A percentile compares a stretch with the other conserved stretches of the same genome.
Conservation (phyloP, 2,888 invertebrate species). For the Parnassius orleans region DNA sequence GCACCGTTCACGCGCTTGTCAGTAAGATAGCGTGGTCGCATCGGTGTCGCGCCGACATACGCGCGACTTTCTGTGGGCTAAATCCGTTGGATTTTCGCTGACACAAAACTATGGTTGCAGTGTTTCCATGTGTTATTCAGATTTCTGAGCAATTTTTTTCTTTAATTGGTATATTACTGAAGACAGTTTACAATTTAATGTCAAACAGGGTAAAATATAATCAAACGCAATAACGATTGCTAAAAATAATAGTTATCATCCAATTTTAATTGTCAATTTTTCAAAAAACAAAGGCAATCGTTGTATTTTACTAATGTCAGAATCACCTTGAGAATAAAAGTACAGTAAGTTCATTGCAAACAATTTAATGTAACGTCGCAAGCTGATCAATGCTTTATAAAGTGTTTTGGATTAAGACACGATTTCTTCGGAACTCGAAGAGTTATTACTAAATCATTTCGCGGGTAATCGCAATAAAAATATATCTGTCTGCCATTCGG, state of each 20-base stretch:
- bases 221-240: neutral
- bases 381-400: conserved; percentile 51
- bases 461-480: neutral
- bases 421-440: conserved; percentile 30
- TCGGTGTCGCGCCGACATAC: conserved; percentile 23
- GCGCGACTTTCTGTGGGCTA: conserved; percentile 39
- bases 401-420: conserved; percentile 48
- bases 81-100: conserved; percentile 38
- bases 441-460: conserved; percentile 12
- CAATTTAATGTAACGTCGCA: conserved; percentile 65
- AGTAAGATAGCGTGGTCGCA: conserved; percentile 24
- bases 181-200: neutral
- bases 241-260: neutral
- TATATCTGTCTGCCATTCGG: too few species aligned
- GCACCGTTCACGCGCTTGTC: conserved; percentile 60
- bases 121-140: conserved; percentile 33
- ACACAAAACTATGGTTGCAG: conserved; percentile 37
- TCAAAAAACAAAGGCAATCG: neutral
- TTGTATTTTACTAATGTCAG: conserved; percentile 29
- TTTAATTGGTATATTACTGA: neutral
- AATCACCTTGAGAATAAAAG: conserved; percentile 42
- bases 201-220: neutral
- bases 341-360: conserved; percentile 54
- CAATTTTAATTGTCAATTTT: neutral
- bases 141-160: conserved; percentile 41